phyloP scores from a whole-genome alignment of 2,888 invertebrate species.

The Ochropleura plecta region DNA sequence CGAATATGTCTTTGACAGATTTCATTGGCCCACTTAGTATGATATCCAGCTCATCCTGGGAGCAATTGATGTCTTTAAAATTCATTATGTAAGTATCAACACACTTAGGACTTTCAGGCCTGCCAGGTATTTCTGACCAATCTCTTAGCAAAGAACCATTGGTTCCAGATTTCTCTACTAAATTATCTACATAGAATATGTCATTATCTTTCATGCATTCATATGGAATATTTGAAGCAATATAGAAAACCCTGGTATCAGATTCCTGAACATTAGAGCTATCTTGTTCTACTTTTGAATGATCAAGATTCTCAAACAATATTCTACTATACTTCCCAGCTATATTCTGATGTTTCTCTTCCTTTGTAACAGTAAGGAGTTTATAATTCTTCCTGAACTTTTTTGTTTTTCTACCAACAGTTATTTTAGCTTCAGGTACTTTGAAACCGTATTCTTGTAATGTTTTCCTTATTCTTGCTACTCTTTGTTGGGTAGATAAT shows the following conservation, averaged over 20 bases:
- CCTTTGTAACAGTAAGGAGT: conserved; percentile 74
- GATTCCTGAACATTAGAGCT: conserved; percentile 34
- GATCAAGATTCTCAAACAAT: conserved; percentile 72
- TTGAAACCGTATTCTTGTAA: conserved; percentile 92
- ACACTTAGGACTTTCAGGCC: conserved; percentile 89
- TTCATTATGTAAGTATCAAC: conserved; percentile 67
- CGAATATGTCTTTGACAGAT: conserved; percentile 73
- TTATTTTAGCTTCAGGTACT: conserved; percentile 79
- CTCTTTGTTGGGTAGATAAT: conserved; percentile 76
- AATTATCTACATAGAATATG: conserved; percentile 85
- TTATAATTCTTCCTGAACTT: conserved; percentile 77
- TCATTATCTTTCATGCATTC: conserved; percentile 73
- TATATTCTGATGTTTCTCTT: conserved; percentile 80
- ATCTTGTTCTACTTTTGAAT: conserved; percentile 38
- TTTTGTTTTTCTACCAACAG: conserved; percentile 67
- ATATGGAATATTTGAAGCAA: conserved; percentile 78
- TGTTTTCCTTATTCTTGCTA: conserved; percentile 86
- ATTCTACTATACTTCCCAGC: conserved; percentile 81
- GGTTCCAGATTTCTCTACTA: conserved; percentile 83
- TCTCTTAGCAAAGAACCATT: conserved; percentile 90
- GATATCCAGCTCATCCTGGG: conserved; percentile 81
- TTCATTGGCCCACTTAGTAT: conserved; percentile 81
- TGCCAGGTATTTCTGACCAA: conserved; percentile 92
- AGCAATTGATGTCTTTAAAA: conserved; percentile 79
- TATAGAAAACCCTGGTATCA: conserved; percentile 69